Evolutionary conservation across 2,113 vertebrate genomes (phyloP).

Genomic region (human): DNA sequence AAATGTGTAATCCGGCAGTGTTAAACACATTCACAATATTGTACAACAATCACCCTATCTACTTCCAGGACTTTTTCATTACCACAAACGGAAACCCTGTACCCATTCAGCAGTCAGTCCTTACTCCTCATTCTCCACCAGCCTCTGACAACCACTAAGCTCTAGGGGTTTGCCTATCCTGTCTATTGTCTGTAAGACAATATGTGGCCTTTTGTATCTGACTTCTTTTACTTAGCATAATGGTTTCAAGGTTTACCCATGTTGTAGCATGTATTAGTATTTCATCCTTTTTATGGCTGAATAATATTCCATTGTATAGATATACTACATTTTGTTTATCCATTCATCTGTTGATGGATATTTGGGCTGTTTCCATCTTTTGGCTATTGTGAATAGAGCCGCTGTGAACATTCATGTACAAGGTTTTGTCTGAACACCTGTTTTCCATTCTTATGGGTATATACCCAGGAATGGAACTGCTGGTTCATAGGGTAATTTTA

Average conservation of each 20-base stretch:
- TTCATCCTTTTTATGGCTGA: not conserved
- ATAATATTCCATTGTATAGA: not conserved
- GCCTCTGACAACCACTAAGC: not conserved
- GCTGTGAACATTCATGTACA: not conserved
- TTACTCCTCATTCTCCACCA: not conserved
- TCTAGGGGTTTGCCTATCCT: not conserved
- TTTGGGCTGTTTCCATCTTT: not conserved
- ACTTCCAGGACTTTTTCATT: not conserved
- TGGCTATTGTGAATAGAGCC: not conserved
- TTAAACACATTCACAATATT: not conserved
- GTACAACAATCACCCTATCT: not conserved
- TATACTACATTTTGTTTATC: not conserved
- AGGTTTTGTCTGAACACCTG: not conserved
- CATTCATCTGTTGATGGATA: not conserved
- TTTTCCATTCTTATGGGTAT: not conserved
- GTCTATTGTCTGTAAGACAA: not conserved
- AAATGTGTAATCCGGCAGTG: not conserved
- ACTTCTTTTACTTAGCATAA: not conserved
- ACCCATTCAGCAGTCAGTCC: not conserved
- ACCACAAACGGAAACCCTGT: not conserved
- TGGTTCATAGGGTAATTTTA: not conserved
- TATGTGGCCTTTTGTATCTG: not conserved
- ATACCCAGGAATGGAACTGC: not conserved
- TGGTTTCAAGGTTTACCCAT: not conserved
- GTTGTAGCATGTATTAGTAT: not conserved